phyloP scores from a whole-genome alignment of 1,140 invertebrate genomes.

The Drosophila melanica region DNA sequence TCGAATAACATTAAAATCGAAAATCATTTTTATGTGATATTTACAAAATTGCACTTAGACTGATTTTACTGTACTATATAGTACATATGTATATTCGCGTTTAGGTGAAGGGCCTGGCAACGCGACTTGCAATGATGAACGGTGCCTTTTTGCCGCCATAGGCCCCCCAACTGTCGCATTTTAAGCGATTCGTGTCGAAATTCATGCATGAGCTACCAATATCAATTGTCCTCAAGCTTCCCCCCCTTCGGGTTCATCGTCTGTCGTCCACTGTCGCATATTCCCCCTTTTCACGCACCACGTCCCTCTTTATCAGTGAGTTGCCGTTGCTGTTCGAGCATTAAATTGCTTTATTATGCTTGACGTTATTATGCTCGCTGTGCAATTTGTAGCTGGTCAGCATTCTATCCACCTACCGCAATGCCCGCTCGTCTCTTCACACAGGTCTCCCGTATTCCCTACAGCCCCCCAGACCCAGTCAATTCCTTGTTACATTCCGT shows the following conservation, averaged over 20 bases:
- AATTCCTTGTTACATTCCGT: conserved; percentile 5
- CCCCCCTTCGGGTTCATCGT: background rate
- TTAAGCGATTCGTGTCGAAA: conserved; percentile 55
- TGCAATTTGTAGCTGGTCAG: conserved; percentile 66
- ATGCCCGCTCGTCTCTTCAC: background rate
- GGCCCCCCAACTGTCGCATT: too few relatives aligned
- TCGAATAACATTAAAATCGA: background rate
- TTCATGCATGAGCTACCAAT: conserved; percentile 61
- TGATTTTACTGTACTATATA: background rate
- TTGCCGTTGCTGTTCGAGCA: conserved; percentile 58
- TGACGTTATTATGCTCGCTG: conserved; percentile 69
- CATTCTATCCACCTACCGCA: background rate
- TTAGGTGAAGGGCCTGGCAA: background rate
- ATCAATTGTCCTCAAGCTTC: conserved; percentile 42
- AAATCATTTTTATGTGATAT: background rate
- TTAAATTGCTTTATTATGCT: conserved; percentile 79
- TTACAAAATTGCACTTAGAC: background rate
- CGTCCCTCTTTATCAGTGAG: background rate
- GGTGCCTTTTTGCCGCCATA: background rate
- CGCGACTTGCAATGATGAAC: background rate
- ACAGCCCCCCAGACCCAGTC: background rate
- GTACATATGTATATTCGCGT: background rate
- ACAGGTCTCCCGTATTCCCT: conserved; percentile 1
- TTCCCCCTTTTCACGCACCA: background rate
- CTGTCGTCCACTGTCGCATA: background rate